Conservation (phyloP, 2,113 vertebrate genomes). For the Empidonax traillii region DNA sequence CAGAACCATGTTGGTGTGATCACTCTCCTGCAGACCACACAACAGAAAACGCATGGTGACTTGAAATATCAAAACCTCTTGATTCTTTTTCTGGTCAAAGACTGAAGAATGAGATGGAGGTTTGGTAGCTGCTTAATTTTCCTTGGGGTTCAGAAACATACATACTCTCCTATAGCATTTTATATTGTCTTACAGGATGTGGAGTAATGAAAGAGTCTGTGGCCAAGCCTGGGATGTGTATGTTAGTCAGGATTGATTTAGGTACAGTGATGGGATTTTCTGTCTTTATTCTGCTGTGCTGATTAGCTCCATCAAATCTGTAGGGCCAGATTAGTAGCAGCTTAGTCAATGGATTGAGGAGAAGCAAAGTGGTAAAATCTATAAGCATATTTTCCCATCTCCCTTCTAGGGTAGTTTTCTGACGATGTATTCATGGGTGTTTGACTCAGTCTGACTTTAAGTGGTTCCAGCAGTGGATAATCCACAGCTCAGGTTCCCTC, state of each 20-base stretch:
- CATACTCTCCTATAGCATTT: neutral
- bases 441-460: neutral
- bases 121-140: neutral
- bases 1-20: neutral
- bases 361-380: slow-evolving; percentile 7
- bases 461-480: neutral
- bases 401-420: neutral
- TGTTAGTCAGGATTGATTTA: slow-evolving; percentile 1
- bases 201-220: neutral
- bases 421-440: neutral
- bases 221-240: neutral
- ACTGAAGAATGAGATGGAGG: neutral
- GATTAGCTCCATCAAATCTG: slow-evolving; percentile 5
- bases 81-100: neutral
- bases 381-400: neutral
- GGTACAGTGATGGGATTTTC: neutral
- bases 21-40: neutral
- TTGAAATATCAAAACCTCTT: neutral
- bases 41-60: neutral
- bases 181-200: neutral
- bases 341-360: neutral
- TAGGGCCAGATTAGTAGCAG: neutral
- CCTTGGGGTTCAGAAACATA: neutral
- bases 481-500: rapidly evolving
- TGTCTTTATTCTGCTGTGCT: neutral